phyloP scores from a whole-genome alignment of 2,113 vertebrate genomes.

The Benitochromis conjunctus region DNA sequence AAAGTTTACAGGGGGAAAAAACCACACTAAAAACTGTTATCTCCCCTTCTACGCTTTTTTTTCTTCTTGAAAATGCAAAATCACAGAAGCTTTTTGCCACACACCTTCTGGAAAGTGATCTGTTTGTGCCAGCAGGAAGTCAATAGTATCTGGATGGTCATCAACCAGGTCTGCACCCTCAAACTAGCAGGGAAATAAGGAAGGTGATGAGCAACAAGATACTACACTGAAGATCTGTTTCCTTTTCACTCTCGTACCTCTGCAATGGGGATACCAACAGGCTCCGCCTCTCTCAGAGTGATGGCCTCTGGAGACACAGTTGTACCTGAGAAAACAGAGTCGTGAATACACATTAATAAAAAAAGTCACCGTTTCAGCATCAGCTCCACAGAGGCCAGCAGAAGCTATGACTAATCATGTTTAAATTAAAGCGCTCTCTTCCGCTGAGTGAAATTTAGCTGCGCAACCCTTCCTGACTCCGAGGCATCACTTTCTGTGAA shows the following conservation, averaged over 20 bases:
- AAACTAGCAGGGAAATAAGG: constrained; percentile 45
- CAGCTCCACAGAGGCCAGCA: neutral
- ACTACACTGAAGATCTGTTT: neutral
- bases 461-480: neutral
- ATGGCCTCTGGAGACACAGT: constrained; percentile 73
- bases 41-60: neutral
- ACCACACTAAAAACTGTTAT: neutral
- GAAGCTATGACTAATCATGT: constrained; percentile 23
- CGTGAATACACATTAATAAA: neutral
- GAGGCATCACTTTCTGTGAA: neutral
- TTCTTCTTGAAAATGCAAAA: neutral
- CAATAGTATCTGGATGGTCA: constrained; percentile 52
- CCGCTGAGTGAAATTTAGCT: neutral
- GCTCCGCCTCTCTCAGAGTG: constrained; percentile 75
- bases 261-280: constrained; percentile 40
- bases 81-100: neutral
- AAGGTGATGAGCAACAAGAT: neutral
- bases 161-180: constrained; percentile 74
- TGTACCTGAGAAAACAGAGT: constrained; percentile 32
- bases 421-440: neutral
- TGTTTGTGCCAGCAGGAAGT: constrained; percentile 72
- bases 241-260: constrained; percentile 60
- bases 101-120: constrained; percentile 69
- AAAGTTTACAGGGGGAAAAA: neutral
- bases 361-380: neutral